Evolutionary conservation across 1,140 invertebrate species (phyloP), one percentile per base, ranked within the genome.

Genomic region (Drosophila carrolli): DNA sequence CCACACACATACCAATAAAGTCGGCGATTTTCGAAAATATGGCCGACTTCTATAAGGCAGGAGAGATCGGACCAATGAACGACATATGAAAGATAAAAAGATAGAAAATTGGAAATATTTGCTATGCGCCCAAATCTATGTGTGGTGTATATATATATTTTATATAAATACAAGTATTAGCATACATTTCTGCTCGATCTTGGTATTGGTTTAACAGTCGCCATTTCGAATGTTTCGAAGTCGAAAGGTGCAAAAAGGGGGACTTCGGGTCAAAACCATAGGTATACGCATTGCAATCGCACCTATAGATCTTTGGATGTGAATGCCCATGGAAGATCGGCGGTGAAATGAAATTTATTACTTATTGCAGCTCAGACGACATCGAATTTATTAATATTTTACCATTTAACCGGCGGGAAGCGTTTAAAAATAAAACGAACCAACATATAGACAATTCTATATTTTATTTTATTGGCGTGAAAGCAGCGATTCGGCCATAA

Each of bases 91-190:
- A 78, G 73, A 81, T 81, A 80, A 82, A 76, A 82, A 78, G 76
- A 85, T 81, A 78, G 78, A 88, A 88, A 86, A 86, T 86, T 86
- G 83, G 83, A 88, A 86, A 89, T 86, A 88, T 88, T 83, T 83
- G 62, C 78, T 50, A 55, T 70, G 57, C 58, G 44, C 37, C 35
- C 63, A 50, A 68, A 71, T 70, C 74, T 75, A 66, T 86, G 82
- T 67, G 51, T 27, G 46, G 40, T 40, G n/a, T 57, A 55, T 56
- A 29, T 27, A 29, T 40, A 41, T 19, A 35, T 57, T 59, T 66
- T 56, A 37, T 57, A 48, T 62, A 74, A 40, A 67, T 62, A 72
- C 29, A 44, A 5, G 54, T 16, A 47, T 58, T 59, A 43, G 71
- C 60, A 77, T 60, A 62, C 47, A 60, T 59, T 60, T 43, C 47